Conservation (phyloP, 2,797 vertebrate genomes). For the Carapus acus region DNA sequence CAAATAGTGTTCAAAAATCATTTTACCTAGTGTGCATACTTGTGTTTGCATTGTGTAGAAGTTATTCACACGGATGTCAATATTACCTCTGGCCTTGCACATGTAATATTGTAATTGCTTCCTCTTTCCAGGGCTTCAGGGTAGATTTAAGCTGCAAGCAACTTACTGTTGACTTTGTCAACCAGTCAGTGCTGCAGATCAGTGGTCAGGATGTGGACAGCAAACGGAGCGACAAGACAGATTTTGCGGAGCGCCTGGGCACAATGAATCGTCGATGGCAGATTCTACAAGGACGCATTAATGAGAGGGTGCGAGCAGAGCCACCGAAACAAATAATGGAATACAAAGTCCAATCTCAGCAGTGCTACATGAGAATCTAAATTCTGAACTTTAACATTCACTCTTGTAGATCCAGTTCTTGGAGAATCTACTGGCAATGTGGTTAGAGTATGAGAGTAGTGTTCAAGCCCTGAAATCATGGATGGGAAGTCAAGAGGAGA, state of each 20-base stretch:
- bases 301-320: conserved; percentile 78
- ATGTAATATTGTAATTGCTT: conserved; percentile 3
- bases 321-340: neutral
- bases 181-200: conserved; percentile 93
- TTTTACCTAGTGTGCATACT: too few species aligned
- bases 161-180: conserved; percentile 95
- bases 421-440: conserved; percentile 85
- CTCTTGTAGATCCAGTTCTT: conserved; percentile 81
- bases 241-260: conserved; percentile 94
- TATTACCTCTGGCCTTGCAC: neutral
- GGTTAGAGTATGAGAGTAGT: conserved; percentile 88
- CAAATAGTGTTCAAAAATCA: too few species aligned
- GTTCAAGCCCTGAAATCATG: conserved; percentile 83
- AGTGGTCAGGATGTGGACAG: conserved; percentile 90
- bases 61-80: neutral
- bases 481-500: conserved; percentile 84
- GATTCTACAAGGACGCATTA: conserved; percentile 85
- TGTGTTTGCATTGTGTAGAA: neutral
- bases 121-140: conserved; percentile 80
- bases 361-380: neutral
- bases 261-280: conserved; percentile 97
- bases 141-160: conserved; percentile 96
- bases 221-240: conserved; percentile 93
- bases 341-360: neutral
- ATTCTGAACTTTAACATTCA: neutral